Evolutionary conservation across 2,888 invertebrate species (phyloP).

Genomic region (Oxystoma pomonae): DNA sequence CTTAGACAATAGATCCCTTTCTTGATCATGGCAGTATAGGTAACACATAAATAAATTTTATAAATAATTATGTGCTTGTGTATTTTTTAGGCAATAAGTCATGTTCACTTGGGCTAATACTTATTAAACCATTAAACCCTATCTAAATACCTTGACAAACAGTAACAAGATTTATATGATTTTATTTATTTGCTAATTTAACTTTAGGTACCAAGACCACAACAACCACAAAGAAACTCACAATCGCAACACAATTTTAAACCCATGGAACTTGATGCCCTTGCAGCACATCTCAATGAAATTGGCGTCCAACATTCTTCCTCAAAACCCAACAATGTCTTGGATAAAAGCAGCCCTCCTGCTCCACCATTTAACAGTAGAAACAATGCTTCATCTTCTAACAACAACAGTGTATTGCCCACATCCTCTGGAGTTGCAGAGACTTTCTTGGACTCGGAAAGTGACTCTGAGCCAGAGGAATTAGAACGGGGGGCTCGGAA

Average conservation of each 20-base stretch:
- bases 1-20: too few species aligned
- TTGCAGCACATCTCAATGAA: conserved; percentile 95
- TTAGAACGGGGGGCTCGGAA: conserved; percentile 72
- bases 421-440: conserved; percentile 44
- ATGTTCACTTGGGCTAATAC: too few species aligned
- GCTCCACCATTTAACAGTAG: not conserved
- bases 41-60: too few species aligned
- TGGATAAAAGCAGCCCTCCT: not conserved
- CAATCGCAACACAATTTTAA: conserved; percentile 82
- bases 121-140: too few species aligned
- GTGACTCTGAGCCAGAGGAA: conserved; percentile 79
- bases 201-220: conserved; percentile 41
- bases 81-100: too few species aligned
- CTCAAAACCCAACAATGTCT: conserved; percentile 31
- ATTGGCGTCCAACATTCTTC: conserved; percentile 64
- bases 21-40: too few species aligned
- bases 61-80: too few species aligned
- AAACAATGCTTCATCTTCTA: conserved; percentile 27
- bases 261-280: conserved; percentile 92
- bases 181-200: too few species aligned
- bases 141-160: too few species aligned
- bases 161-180: too few species aligned
- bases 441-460: conserved; percentile 69
- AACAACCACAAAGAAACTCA: conserved; percentile 71
- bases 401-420: conserved; percentile 41